Evolutionary conservation across 2,113 vertebrate species (phyloP), one percentile per base, ranked within the genome.

Genomic region (Calidris pygmaea): DNA sequence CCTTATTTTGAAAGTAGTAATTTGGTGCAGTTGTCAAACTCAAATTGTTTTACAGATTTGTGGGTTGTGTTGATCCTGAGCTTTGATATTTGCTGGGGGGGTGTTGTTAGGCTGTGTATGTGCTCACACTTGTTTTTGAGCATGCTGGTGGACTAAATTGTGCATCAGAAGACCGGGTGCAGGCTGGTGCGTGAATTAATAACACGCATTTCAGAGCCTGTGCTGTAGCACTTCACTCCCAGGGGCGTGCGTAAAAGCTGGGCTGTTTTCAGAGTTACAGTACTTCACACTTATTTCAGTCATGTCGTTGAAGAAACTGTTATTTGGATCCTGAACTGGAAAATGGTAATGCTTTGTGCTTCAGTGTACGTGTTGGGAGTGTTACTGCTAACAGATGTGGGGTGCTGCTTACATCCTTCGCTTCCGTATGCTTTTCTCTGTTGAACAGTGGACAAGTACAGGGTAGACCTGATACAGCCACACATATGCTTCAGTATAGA

Each of bases 381-480:
- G 4, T 8, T 55, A 7, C 63, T 34, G 50, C 35, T 7, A 5
- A 17, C 29, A 34, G 53, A 4, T 20, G 35, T 9, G 58, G 24
- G 26, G 9, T 58, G 41, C 59, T 68, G 71, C 55, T 24, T 14
- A 6, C 19, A 30, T 9, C 43, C 18, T 1, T 24, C 6, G 14
- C 52, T 70, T 26, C 35, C 35, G 35, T 22, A 9, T 6, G 12
- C n/a, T 60, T 60, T 59, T 23, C 55, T 50, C 45, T 65, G 3
- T 13, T 32, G 55, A 68, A 27, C 43, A 20, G 32, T 10, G 34
- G 18, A 21, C 21, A 73, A 20, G 22, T 12, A 5, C 0, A 0
- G 14, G 19, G 24, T 34, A 52, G 39, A 30, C 10, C 24, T 7
- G 22, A 14, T 71, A 27, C 0, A 1, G 35, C 22, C 14, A 6